These are phyloP conservation scores for Drosophila bipectinata DNA, from an alignment of 1,140 invertebrate genomes.

Conservation along the genomic window DNA sequence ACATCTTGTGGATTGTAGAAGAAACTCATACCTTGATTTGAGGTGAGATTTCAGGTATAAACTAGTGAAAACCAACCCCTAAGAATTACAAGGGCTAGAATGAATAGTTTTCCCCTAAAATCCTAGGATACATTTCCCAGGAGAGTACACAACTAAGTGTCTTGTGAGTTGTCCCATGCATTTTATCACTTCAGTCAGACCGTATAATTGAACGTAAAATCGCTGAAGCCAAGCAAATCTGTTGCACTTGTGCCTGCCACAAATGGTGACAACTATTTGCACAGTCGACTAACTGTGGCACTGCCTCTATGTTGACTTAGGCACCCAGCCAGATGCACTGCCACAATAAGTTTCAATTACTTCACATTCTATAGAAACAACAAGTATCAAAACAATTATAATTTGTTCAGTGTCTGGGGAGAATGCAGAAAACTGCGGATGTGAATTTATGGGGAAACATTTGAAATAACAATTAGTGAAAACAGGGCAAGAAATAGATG, in stretches of 20 bases:
- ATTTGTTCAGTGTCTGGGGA: not conserved
- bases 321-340: slow-evolving; percentile 43
- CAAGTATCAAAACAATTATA: not conserved
- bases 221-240: slow-evolving; percentile 55
- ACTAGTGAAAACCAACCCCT: not conserved
- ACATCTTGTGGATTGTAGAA: not conserved
- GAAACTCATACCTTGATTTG: not conserved
- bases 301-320: slow-evolving; percentile 46
- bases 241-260: slow-evolving; percentile 48
- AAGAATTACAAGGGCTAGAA: no score
- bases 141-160: slow-evolving; percentile 14
- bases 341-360: not conserved
- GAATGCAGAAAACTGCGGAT: slow-evolving; percentile 20
- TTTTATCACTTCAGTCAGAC: slow-evolving; percentile 81
- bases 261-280: slow-evolving; percentile 78
- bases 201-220: slow-evolving; percentile 82
- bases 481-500: slow-evolving; percentile 45
- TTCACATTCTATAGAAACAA: not conserved
- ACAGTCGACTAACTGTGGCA: slow-evolving; percentile 62
- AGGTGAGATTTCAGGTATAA: not conserved
- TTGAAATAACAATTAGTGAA: slow-evolving; percentile 64
- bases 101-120: not conserved
- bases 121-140: not conserved
- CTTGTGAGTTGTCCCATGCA: slow-evolving; percentile 47
- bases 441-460: slow-evolving; percentile 57